A percentile compares a stretch with the other conserved stretches of the same genome.
Evolutionary conservation across 2,888 invertebrate species (phyloP).

Genomic region (Plebejus anna): DNA sequence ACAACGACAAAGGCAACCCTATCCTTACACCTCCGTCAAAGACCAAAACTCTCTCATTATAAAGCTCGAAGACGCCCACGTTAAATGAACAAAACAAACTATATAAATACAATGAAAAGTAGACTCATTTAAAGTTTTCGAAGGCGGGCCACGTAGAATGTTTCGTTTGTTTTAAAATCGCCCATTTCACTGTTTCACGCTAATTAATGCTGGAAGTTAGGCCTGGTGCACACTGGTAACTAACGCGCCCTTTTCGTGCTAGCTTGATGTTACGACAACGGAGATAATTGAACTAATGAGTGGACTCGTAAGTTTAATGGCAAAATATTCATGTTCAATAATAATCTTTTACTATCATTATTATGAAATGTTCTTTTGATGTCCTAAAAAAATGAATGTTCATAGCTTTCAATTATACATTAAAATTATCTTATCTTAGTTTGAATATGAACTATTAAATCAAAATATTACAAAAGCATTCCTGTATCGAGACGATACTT

Average conservation of each 20-base stretch:
- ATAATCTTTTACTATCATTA: too few species aligned
- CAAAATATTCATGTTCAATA: too few species aligned
- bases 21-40: slow-evolving; percentile 43
- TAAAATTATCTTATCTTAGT: too few species aligned
- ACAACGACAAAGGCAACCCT: slow-evolving; percentile 60
- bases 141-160: slow-evolving; percentile 29
- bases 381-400: too few species aligned
- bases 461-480: too few species aligned
- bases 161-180: slow-evolving; percentile 31
- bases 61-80: slow-evolving; percentile 36
- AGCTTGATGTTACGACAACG: neutral
- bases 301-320: too few species aligned
- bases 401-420: too few species aligned
- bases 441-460: too few species aligned
- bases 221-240: neutral
- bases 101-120: slow-evolving; percentile 32
- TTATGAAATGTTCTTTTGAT: too few species aligned
- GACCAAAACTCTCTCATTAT: slow-evolving; percentile 61
- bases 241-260: neutral
- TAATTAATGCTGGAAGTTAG: slow-evolving; percentile 21
- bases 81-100: slow-evolving; percentile 35
- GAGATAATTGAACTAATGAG: too few species aligned
- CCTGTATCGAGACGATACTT: too few species aligned
- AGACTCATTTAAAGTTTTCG: slow-evolving; percentile 34
- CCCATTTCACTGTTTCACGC: slow-evolving; percentile 29